phyloP scores from a whole-genome alignment of 1,140 invertebrate genomes.

The Samia ricini region DNA sequence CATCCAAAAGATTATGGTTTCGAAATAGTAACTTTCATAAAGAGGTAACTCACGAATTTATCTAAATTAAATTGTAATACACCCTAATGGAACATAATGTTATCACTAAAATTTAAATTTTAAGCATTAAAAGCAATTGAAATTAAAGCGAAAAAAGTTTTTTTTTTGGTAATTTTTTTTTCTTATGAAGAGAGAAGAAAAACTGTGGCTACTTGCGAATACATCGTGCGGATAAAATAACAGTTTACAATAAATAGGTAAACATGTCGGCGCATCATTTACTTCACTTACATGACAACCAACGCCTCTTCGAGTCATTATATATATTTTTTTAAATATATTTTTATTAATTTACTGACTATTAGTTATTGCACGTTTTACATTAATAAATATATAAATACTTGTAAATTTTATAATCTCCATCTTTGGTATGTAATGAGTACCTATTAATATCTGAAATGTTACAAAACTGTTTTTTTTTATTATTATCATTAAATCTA shows the following conservation, averaged over 20 bases:
- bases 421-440: slow-evolving; percentile 74
- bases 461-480: slow-evolving; percentile 76
- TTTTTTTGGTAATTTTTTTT: slow-evolving; percentile 39
- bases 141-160: slow-evolving; percentile 55
- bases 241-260: slow-evolving; percentile 74
- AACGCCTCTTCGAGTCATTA: slow-evolving; percentile 60
- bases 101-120: slow-evolving; percentile 66
- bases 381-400: slow-evolving; percentile 78
- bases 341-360: slow-evolving; percentile 75
- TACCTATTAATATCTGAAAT: slow-evolving; percentile 77
- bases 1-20: not conserved
- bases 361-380: slow-evolving; percentile 78
- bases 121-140: slow-evolving; percentile 62
- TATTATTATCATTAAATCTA: slow-evolving; percentile 27
- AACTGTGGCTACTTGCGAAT: slow-evolving; percentile 18
- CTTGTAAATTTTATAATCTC: slow-evolving; percentile 76
- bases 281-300: slow-evolving; percentile 38
- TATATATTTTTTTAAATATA: slow-evolving; percentile 61
- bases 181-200: slow-evolving; percentile 41
- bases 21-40: not conserved
- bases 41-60: slow-evolving; percentile 43
- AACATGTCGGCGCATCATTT: slow-evolving; percentile 31
- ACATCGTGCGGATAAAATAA: slow-evolving; percentile 7
- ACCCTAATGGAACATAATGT: slow-evolving; percentile 60
- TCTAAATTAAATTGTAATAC: slow-evolving; percentile 57